Conservation (phyloP, 2,888 invertebrate genomes). For the Rhodophaea formosa region DNA sequence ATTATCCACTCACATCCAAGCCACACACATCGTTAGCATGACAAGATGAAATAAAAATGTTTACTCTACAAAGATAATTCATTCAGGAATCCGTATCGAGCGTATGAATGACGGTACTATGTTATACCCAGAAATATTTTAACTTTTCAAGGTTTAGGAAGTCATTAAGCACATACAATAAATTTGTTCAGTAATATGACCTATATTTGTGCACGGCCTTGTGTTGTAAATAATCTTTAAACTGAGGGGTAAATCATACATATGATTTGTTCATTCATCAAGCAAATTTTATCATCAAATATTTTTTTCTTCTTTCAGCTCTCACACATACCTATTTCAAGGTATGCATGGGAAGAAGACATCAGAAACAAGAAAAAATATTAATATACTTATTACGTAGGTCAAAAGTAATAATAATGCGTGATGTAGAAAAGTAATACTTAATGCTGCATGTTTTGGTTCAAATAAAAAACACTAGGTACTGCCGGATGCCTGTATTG, state of each 20-base stretch:
- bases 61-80: background rate
- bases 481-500: too few species aligned
- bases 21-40: background rate
- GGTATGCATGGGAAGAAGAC: too few species aligned
- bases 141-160: constrained; percentile 5
- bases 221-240: background rate
- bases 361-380: too few species aligned
- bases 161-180: background rate
- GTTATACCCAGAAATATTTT: background rate
- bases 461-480: too few species aligned
- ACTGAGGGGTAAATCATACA: background rate
- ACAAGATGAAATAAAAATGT: background rate
- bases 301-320: too few species aligned
- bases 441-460: too few species aligned
- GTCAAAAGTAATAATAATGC: too few species aligned
- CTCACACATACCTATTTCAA: too few species aligned
- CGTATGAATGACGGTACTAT: background rate
- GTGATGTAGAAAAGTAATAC: too few species aligned
- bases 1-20: background rate
- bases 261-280: background rate
- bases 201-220: background rate
- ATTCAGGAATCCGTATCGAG: constrained; percentile 1
- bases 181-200: background rate
- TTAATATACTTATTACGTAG: too few species aligned
- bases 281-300: too few species aligned